A percentile compares a stretch with the other conserved stretches of the same genome.
Evolutionary conservation across 2,113 vertebrate species (phyloP).

Genomic region (Cephalopterus ornatus): DNA sequence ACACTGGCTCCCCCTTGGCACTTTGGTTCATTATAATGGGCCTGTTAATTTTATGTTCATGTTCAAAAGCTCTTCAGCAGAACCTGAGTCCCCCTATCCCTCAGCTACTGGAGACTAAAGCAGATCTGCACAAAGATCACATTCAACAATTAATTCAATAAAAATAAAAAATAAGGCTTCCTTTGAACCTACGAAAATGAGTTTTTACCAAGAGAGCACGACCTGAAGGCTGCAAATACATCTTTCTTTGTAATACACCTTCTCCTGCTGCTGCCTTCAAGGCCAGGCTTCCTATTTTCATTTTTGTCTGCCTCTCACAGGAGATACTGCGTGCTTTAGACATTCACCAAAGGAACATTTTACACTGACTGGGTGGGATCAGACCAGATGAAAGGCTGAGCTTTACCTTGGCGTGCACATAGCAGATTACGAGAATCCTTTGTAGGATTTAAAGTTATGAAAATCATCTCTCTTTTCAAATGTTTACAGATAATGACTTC

Average conservation of each 20-base stretch:
- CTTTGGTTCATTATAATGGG: not conserved
- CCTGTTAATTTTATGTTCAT: not conserved
- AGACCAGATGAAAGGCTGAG: slow-evolving; percentile 65
- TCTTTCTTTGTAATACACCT: not conserved
- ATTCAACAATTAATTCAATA: not conserved
- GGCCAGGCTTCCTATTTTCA: not conserved
- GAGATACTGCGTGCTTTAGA: slow-evolving; percentile 17
- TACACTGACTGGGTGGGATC: slow-evolving; percentile 50
- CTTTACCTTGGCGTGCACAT: not conserved
- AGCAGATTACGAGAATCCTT: slow-evolving; percentile 59
- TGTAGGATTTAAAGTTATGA: slow-evolving; percentile 58
- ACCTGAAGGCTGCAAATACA: not conserved
- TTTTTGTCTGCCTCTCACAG: slow-evolving; percentile 30
- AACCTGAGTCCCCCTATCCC: not conserved
- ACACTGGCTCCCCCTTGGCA: not conserved
- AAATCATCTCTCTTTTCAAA: slow-evolving; percentile 52
- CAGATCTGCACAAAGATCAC: not conserved
- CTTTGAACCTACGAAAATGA: not conserved
- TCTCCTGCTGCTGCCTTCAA: slow-evolving; percentile 45
- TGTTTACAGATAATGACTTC: slow-evolving; percentile 59
- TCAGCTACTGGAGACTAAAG: not conserved
- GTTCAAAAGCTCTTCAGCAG: not conserved
- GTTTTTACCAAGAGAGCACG: not conserved
- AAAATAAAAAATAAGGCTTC: not conserved
- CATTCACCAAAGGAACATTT: slow-evolving; percentile 59